Conservation (phyloP, 2,797 vertebrate genomes). For the Aldrovandia affinis region DNA sequence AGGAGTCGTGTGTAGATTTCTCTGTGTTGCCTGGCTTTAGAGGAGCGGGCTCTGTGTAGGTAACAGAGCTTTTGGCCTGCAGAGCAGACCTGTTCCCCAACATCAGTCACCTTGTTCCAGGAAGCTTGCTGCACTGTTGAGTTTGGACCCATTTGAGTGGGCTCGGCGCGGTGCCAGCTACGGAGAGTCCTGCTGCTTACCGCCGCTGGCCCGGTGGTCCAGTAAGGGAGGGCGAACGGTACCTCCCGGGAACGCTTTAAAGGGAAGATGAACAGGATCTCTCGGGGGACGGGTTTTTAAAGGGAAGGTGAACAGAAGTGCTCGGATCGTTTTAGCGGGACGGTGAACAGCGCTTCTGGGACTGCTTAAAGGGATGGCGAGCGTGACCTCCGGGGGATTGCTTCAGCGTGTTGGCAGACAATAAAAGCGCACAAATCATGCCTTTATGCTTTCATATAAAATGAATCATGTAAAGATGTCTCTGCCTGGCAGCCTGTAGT, state of each 20-base stretch:
- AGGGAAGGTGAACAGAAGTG: background rate
- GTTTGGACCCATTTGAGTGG: slow-evolving; percentile 40
- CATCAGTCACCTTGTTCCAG: slow-evolving; percentile 34
- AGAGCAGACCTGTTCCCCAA: slow-evolving; percentile 25
- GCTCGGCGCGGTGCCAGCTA: slow-evolving; percentile 19
- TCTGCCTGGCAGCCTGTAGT: slow-evolving; percentile 16
- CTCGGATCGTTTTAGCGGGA: slow-evolving; percentile 11
- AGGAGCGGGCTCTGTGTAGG: background rate
- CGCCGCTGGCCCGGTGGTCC: slow-evolving; percentile 34
- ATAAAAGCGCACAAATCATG: slow-evolving; percentile 23
- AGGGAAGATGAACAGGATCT: slow-evolving; percentile 16
- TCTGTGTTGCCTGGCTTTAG: slow-evolving; percentile 3
- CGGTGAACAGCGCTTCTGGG: slow-evolving; percentile 15
- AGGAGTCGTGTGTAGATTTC: background rate
- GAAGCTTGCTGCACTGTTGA: slow-evolving; percentile 33
- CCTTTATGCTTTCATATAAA: slow-evolving; percentile 38
- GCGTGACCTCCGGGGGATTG: slow-evolving; percentile 25
- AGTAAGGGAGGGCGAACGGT: slow-evolving; percentile 10
- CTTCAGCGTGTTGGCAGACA: slow-evolving; percentile 37
- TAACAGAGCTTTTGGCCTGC: slow-evolving; percentile 26
- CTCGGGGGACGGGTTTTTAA: background rate
- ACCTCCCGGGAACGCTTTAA: slow-evolving; percentile 7
- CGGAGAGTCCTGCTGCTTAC: slow-evolving; percentile 16
- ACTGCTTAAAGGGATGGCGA: background rate
- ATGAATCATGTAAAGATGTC: slow-evolving; percentile 33